Evolutionary conservation across 37 sponge, comb jelly and placozoan species (phyloP).

Genomic region (Ianthella basta): DNA sequence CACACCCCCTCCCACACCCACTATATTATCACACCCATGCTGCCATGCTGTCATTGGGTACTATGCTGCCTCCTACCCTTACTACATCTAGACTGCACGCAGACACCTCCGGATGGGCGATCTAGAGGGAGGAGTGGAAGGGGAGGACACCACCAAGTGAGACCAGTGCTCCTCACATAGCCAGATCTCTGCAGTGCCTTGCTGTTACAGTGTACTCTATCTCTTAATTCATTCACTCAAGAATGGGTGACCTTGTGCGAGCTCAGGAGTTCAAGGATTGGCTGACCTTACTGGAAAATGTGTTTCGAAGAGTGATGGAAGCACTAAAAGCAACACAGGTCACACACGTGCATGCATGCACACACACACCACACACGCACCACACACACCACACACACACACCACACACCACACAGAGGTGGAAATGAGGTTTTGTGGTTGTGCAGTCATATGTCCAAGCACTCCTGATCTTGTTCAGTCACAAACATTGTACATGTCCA

Average conservation of each 20-base stretch:
- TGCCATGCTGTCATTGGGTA: too few relatives aligned
- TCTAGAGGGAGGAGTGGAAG: background rate
- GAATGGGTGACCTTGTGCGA: constrained; percentile 71
- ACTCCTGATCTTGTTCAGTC: too few relatives aligned
- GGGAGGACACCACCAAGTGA: constrained; percentile 4
- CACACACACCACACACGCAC: background rate
- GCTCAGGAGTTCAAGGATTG: constrained; percentile 64
- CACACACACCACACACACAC: too few relatives aligned
- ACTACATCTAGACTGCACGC: background rate
- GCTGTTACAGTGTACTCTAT: background rate
- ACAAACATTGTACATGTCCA: too few relatives aligned
- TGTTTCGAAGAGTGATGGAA: constrained; percentile 55
- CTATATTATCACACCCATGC: too few relatives aligned
- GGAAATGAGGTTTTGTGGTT: too few relatives aligned
- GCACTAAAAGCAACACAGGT: constrained; percentile 65
- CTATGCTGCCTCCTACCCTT: too few relatives aligned
- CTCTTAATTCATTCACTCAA: background rate
- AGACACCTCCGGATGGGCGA: constrained; percentile 11
- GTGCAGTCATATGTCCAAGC: too few relatives aligned
- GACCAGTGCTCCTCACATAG: too few relatives aligned
- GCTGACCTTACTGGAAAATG: constrained; percentile 55
- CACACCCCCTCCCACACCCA: too few relatives aligned
- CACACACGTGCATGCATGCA: background rate
- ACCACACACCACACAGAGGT: too few relatives aligned
- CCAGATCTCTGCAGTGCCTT: too few relatives aligned